phyloP scores from a whole-genome alignment of 2,113 vertebrate species.

The Saimiri boliviensis region DNA sequence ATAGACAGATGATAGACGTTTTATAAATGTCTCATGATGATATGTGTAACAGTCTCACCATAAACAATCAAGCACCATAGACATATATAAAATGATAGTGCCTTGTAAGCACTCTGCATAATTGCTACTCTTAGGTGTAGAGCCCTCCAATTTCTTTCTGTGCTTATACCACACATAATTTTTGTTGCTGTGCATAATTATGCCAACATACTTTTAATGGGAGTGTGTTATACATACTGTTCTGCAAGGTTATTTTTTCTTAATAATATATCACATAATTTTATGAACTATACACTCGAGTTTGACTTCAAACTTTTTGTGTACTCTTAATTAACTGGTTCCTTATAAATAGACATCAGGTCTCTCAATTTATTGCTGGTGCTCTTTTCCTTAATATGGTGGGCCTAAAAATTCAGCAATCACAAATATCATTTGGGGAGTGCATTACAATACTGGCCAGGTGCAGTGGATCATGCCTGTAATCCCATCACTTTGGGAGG shows the following conservation, averaged over 20 bases:
- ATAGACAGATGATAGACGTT: background rate
- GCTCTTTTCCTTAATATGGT: background rate
- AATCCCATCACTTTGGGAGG: no score
- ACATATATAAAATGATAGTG: background rate
- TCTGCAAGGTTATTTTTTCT: background rate
- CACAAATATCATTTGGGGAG: background rate
- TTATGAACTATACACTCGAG: background rate
- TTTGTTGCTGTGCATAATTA: background rate
- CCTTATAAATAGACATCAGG: background rate
- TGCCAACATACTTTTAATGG: background rate
- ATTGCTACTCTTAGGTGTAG: background rate
- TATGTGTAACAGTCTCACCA: background rate
- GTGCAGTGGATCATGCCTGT: no score
- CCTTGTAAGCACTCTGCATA: background rate
- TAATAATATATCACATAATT: background rate
- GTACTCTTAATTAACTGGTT: background rate
- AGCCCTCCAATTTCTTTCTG: background rate
- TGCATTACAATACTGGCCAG: background rate
- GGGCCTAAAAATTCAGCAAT: background rate
- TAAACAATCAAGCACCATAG: background rate
- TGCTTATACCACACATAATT: background rate
- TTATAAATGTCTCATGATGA: background rate
- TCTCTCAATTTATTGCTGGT: background rate
- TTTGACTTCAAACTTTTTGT: background rate
- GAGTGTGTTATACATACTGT: background rate